A percentile compares a stretch with the other conserved stretches of the same genome.
These are phyloP conservation scores for Drosophila seguyi DNA, from an alignment of 1,140 invertebrate genomes.

Conservation along the genomic window DNA sequence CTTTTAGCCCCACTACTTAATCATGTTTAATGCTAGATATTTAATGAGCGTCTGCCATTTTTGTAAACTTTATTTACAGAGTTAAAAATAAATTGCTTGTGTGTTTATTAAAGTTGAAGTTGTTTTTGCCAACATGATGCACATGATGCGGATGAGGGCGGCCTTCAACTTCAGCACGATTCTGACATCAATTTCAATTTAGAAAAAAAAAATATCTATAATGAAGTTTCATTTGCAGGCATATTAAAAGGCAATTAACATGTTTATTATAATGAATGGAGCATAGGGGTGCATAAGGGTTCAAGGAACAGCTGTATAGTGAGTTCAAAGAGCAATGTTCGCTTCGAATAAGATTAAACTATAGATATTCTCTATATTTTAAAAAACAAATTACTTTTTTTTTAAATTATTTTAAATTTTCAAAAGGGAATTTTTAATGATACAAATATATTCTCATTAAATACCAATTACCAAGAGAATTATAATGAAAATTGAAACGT, in stretches of 20 bases:
- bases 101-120: constrained; percentile 21
- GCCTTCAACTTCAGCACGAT: constrained; percentile 67
- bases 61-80: constrained; percentile 50
- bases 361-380: background rate
- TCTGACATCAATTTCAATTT: constrained; percentile 63
- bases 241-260: constrained; percentile 70
- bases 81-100: constrained; percentile 23
- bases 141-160: constrained; percentile 9
- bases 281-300: constrained; percentile 9
- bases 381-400: too few relatives aligned
- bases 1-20: constrained; percentile 16
- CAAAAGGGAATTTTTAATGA: background rate
- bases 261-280: constrained; percentile 29
- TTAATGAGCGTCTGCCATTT: constrained; percentile 46
- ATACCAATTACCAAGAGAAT: constrained; percentile 50
- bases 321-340: constrained; percentile 1
- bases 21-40: constrained; percentile 33
- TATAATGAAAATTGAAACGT: constrained; percentile 27
- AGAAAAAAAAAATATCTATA: constrained; percentile 16
- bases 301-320: constrained; percentile 20
- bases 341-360: too few relatives aligned
- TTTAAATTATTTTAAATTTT: background rate
- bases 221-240: constrained; percentile 19
- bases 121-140: constrained; percentile 10
- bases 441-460: constrained; percentile 26